Conservation (phyloP, 2,113 vertebrate genomes). For the Otus sunia region DNA sequence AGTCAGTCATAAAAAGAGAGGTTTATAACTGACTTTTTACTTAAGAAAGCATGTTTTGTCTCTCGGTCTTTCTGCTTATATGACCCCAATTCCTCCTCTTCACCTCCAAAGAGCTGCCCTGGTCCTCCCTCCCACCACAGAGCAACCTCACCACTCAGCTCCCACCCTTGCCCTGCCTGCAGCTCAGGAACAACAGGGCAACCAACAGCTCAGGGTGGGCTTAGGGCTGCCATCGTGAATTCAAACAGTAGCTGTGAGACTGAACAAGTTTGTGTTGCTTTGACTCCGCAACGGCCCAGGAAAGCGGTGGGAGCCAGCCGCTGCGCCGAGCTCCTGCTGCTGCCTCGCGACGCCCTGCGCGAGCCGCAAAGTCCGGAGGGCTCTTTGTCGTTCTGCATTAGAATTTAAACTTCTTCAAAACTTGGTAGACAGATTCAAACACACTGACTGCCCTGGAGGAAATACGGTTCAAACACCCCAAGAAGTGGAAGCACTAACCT, state of each 20-base stretch:
- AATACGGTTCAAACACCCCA: not conserved
- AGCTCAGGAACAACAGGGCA: not conserved
- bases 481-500: not conserved
- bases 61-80: not conserved
- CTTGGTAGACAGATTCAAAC: rapidly evolving
- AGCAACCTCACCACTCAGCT: not conserved
- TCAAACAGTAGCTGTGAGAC: not conserved
- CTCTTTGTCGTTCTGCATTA: not conserved
- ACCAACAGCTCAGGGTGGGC: rapidly evolving
- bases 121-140: not conserved
- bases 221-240: not conserved
- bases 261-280: not conserved
- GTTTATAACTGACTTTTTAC: not conserved
- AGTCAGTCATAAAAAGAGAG: not conserved
- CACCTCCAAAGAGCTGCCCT: not conserved
- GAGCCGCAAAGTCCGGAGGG: not conserved
- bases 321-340: not conserved
- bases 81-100: not conserved
- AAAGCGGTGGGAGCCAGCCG: not conserved
- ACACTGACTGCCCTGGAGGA: rapidly evolving
- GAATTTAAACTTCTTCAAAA: not conserved
- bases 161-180: not conserved
- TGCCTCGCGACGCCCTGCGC: not conserved
- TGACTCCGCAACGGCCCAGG: rapidly evolving
- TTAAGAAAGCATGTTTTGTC: not conserved